Base-by-base conservation (phyloP, 2,797 vertebrate species). In the Heteromormyrus szaboi region DNA sequence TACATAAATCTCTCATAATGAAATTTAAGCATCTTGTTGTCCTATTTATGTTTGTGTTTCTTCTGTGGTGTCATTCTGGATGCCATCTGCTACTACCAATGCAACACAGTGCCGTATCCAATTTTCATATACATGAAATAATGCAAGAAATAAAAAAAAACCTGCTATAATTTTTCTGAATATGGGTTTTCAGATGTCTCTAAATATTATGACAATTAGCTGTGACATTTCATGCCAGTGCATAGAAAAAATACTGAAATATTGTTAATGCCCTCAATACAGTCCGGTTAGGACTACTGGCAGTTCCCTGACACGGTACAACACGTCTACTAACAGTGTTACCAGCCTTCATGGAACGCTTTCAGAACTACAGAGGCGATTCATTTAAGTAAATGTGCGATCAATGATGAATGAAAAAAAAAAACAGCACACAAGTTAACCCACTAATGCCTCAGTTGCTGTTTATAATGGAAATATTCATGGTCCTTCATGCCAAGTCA, bases 311-410 rank as follows among this genome's bases (percentile, higher is more conserved):
- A 88, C 72, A 91, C 90, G 92, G 89, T 85, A 86, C 53, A 91
- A 90, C 90, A 91, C 91, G 93, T 94, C 91, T 87, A 89, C 89
- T 91, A 92, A 93, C 91, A 90, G 91, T 89, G 90, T 91, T 94
- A 94, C 92, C 91, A 93, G 89, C 91, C 93, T 90, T 92, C 86
- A 85, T 91, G 90, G 90, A 90, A 89, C 87, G 88, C 91, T 92
- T 95, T 93, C 92, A 93, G 91, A 92, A 88, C 91, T 89, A 92
- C 92, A 91, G 87, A 91, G 88, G 93, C 93, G 92, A 94, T 95
- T 95, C 93, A 95, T 95, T 94, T 94, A 93, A 94, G 91, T 91
- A 93, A 93, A 93, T 87, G 92, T 92, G 91, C 90, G 92, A 93
- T 93, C 92, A 92, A 91, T 93, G 92, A 92, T 68, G 59, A 94